Conservation (phyloP, 2,113 vertebrate species). For the Chrysemys picta region DNA sequence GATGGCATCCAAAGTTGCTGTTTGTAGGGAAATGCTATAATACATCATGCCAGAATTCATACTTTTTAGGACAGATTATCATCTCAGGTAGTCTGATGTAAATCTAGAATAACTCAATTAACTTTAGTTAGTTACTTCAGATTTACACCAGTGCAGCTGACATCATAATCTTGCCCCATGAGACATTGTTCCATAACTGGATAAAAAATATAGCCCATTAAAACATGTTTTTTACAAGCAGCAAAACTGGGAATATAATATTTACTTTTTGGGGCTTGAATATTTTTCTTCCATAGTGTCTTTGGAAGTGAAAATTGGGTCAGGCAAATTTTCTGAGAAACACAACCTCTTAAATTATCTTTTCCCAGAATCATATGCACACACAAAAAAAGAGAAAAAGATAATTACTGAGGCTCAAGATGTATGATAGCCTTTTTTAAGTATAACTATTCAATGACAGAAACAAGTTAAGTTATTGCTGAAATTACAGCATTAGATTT, state of each 20-base stretch:
- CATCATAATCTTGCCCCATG: neutral
- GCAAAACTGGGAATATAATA: neutral
- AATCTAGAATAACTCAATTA: neutral
- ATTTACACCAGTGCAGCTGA: neutral
- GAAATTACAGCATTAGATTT: conserved; percentile 41
- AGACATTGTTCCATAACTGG: neutral
- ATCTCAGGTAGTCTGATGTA: neutral
- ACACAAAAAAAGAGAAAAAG: neutral
- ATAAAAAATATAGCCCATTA: neutral
- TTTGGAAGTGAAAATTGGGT: neutral
- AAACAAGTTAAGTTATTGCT: conserved; percentile 56
- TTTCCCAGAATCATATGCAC: conserved; percentile 34
- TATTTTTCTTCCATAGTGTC: neutral
- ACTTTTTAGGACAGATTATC: neutral
- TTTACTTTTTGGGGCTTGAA: neutral
- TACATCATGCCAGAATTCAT: neutral
- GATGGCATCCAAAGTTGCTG: neutral
- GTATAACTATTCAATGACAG: conserved; percentile 43
- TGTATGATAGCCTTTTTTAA: conserved; percentile 60
- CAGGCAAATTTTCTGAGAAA: neutral
- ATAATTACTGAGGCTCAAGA: conserved; percentile 46
- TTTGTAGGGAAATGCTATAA: neutral
- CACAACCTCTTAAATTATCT: conserved; percentile 45
- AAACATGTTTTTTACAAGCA: neutral
- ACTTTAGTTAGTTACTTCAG: neutral